Percentiles rank a stretch among this genome's conserved stretches.
phyloP scores from a whole-genome alignment of 2,797 vertebrate genomes.

The Rhinatrema bivittatum region DNA sequence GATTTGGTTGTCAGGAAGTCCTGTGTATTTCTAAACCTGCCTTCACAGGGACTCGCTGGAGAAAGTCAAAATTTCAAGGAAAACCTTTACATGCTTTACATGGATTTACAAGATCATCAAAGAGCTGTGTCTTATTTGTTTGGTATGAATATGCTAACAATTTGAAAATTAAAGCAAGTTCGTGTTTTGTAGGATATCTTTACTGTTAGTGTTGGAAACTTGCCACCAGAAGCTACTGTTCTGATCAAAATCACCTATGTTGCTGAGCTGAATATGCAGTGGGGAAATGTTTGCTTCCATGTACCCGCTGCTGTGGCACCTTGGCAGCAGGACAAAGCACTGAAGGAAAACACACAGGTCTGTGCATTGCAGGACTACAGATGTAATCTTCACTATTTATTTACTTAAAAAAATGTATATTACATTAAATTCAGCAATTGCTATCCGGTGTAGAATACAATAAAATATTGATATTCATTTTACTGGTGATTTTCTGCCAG shows the following conservation, averaged over 20 bases:
- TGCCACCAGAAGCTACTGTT: conserved; percentile 67
- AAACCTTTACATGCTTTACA: background rate
- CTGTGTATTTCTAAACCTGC: background rate
- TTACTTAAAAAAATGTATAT: too few species aligned
- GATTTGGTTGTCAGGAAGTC: too few species aligned
- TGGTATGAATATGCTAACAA: background rate
- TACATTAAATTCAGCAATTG: too few species aligned
- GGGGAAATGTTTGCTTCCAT: conserved; percentile 53
- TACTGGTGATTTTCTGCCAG: too few species aligned
- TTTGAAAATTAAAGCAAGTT: background rate
- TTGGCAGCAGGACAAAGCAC: conserved; percentile 69
- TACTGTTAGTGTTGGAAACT: conserved; percentile 80
- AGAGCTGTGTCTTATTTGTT: too few species aligned
- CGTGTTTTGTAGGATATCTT: conserved; percentile 69
- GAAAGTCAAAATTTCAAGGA: background rate
- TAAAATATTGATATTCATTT: too few species aligned
- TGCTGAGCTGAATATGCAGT: conserved; percentile 61
- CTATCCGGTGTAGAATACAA: too few species aligned
- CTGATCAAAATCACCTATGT: conserved; percentile 82
- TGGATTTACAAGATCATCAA: background rate
- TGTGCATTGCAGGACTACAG: conserved; percentile 7
- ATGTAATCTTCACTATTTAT: too few species aligned
- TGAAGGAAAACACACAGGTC: conserved; percentile 76
- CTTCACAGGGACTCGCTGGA: background rate
- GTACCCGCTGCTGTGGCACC: conserved; percentile 72